A percentile compares a stretch with the other conserved stretches of the same genome.
These are phyloP conservation scores for Pseudorhiza aurosa DNA, from an alignment of 30 jellyfish, hydroid and myxozoan genomes.

Conservation along the genomic window DNA sequence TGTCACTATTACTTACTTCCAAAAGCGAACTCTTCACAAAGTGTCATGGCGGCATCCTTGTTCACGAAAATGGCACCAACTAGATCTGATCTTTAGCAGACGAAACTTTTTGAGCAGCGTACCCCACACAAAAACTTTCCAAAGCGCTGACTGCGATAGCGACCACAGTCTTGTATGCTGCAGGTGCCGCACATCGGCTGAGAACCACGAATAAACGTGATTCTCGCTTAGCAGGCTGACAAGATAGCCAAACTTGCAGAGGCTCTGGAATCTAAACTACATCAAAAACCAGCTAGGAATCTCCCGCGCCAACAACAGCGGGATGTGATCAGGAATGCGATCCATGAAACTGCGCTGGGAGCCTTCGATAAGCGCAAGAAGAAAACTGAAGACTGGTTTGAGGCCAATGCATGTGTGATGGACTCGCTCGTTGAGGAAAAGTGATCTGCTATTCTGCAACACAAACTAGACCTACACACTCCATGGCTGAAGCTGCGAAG, in stretches of 20 bases:
- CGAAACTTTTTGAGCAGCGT: slow-evolving; percentile 19
- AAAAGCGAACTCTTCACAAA: slow-evolving; percentile 9
- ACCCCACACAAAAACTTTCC: slow-evolving; percentile 29
- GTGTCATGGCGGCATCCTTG: slow-evolving; percentile 51
- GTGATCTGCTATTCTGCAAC: neutral
- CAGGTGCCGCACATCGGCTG: slow-evolving; percentile 14
- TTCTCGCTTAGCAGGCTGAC: no score
- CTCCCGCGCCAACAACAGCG: neutral
- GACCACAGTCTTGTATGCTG: slow-evolving; percentile 40
- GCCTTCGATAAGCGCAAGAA: slow-evolving; percentile 1
- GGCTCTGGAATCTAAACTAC: no score
- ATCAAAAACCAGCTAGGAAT: no score
- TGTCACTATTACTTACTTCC: slow-evolving; percentile 23
- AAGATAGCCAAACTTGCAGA: no score
- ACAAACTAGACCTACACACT: neutral
- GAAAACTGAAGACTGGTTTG: slow-evolving; percentile 29
- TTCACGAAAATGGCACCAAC: slow-evolving; percentile 50
- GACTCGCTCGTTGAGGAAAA: slow-evolving; percentile 14
- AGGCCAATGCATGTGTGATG: neutral
- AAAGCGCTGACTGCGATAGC: slow-evolving; percentile 58
- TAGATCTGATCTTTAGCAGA: slow-evolving; percentile 36
- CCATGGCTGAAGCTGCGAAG: neutral
- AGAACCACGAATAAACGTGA: slow-evolving; percentile 5
- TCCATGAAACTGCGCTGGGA: neutral
- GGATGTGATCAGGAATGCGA: neutral